Evolutionary conservation across 2,113 vertebrate species (phyloP).

Genomic region (Polypterus senegalus): DNA sequence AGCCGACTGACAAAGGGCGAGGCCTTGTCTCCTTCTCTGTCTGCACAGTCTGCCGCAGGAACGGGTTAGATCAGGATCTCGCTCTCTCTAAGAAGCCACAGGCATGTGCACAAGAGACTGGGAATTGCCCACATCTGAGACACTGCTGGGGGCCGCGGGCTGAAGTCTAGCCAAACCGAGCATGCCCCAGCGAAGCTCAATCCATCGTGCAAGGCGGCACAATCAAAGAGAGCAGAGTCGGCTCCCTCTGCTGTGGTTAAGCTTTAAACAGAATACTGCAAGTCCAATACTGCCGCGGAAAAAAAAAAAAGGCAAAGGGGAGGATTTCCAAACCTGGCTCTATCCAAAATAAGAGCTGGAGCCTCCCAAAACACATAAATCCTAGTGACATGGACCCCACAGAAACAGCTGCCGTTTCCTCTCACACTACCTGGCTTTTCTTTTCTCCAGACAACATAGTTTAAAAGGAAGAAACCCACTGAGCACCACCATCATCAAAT

Average conservation of each 20-base stretch:
- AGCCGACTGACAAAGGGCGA: conserved; percentile 14
- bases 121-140: conserved; percentile 76
- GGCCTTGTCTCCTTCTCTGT: conserved; percentile 21
- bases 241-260: conserved; percentile 61
- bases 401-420: not conserved
- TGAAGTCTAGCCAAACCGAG: conserved; percentile 51
- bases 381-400: not conserved
- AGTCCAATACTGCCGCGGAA: conserved; percentile 50
- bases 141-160: conserved; percentile 59
- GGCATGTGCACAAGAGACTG: conserved; percentile 63
- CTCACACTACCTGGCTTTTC: not conserved
- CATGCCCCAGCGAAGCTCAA: conserved; percentile 43
- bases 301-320: not conserved
- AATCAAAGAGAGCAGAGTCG: conserved; percentile 79
- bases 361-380: not conserved
- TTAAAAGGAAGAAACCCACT: not conserved
- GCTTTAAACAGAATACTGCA: conserved; percentile 71
- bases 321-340: conserved; percentile 18
- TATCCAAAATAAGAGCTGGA: conserved; percentile 29
- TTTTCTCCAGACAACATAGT: conserved; percentile 2
- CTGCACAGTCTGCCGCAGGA: conserved; percentile 33
- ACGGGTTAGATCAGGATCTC: conserved; percentile 52
- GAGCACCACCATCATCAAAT: not conserved
- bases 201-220: conserved; percentile 46
- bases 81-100: conserved; percentile 63